phyloP scores from a whole-genome alignment of 2,113 vertebrate genomes.

The Fregata magnificens region DNA sequence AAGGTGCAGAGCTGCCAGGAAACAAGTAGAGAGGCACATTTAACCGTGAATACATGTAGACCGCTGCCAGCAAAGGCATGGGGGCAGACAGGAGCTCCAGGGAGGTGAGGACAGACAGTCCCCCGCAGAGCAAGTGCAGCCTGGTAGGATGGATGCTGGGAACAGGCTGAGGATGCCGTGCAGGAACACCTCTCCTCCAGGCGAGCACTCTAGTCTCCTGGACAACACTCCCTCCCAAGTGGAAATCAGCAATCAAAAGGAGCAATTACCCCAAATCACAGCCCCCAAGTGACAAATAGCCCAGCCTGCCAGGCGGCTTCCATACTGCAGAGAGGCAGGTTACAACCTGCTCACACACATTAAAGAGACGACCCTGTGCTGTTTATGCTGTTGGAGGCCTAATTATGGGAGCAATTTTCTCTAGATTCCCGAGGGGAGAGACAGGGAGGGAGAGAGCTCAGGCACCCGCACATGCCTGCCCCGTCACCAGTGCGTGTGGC shows the following conservation, averaged over 20 bases:
- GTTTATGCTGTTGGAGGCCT: conserved; percentile 24
- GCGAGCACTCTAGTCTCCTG: neutral
- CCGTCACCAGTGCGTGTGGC: neutral
- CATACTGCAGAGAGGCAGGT: neutral
- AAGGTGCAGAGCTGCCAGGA: neutral
- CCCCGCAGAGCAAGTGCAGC: accelerated
- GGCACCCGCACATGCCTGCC: neutral
- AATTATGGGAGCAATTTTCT: conserved; percentile 47
- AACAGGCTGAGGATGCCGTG: neutral
- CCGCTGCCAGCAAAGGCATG: neutral
- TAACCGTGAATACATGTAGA: accelerated
- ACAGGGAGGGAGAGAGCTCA: neutral
- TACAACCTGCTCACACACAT: conserved; percentile 34
- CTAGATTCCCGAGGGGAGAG: neutral
- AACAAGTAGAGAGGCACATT: neutral
- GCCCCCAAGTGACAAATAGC: conserved; percentile 50
- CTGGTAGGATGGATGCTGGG: neutral
- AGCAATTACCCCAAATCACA: conserved; percentile 48
- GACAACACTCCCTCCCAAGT: conserved; percentile 11
- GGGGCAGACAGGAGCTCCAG: neutral
- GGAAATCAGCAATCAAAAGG: conserved; percentile 58
- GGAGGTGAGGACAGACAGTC: neutral
- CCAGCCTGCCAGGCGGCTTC: neutral
- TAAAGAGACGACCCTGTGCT: conserved; percentile 50
- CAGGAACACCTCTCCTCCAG: neutral